A percentile compares a stretch with the other conserved stretches of the same genome.
phyloP scores from a whole-genome alignment of 2,113 vertebrate species.

The Phoenicopterus ruber region DNA sequence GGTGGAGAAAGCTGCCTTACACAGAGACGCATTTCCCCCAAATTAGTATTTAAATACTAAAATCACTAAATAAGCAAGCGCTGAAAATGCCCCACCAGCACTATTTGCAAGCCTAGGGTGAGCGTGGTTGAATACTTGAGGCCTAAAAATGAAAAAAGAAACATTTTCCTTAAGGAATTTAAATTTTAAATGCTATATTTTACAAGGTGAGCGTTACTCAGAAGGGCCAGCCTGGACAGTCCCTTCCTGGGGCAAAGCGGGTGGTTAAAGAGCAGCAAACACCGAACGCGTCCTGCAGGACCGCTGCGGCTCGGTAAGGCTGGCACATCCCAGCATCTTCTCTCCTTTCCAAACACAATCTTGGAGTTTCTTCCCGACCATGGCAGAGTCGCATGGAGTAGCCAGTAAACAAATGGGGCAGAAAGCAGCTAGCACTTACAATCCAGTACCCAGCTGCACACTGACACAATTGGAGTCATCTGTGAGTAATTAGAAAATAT shows the following conservation, averaged over 20 bases:
- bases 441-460: not conserved
- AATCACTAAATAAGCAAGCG: not conserved
- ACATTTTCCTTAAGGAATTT: not conserved
- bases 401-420: conserved; percentile 9
- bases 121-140: not conserved
- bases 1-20: not conserved
- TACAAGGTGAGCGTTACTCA: not conserved
- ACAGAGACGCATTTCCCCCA: fast-evolving
- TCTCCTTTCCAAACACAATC: not conserved
- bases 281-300: not conserved
- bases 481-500: conserved; percentile 56
- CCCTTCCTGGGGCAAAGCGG: not conserved
- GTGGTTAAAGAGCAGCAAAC: not conserved
- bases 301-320: not conserved
- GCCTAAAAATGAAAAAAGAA: not conserved
- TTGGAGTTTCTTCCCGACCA: not conserved
- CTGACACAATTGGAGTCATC: conserved; percentile 22
- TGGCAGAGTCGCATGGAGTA: not conserved
- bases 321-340: not conserved
- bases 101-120: not conserved
- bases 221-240: not conserved
- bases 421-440: not conserved
- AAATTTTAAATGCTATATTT: not conserved
- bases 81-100: not conserved
- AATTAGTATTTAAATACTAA: not conserved